phyloP scores from a whole-genome alignment of 2,888 invertebrate species.

The Zelleria hepariella region DNA sequence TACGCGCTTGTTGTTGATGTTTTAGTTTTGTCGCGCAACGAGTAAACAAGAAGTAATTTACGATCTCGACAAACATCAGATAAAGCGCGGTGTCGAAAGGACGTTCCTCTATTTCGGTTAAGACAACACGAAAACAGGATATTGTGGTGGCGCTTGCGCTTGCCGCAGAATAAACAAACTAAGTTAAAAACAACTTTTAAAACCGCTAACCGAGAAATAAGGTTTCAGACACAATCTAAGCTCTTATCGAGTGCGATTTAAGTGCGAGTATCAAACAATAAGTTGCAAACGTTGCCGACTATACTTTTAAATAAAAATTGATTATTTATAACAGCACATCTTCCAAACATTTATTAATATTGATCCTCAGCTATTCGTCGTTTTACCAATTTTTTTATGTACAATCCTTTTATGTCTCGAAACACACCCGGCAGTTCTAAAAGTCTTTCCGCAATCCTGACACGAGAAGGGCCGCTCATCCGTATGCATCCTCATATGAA shows the following conservation, averaged over 20 bases:
- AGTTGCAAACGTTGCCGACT: no score
- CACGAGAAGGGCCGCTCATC: slow-evolving; percentile 61
- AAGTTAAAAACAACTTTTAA: not conserved
- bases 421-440: slow-evolving; percentile 63
- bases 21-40: not conserved
- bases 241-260: no score
- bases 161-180: not conserved
- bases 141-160: not conserved
- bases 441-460: slow-evolving; percentile 59
- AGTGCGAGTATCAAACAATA: no score
- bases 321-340: slow-evolving; percentile 29
- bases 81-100: slow-evolving; percentile 21
- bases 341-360: not conserved
- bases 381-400: slow-evolving; percentile 37
- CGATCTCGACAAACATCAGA: slow-evolving; percentile 1
- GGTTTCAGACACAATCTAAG: no score
- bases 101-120: slow-evolving; percentile 51
- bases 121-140: slow-evolving; percentile 28
- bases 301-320: slow-evolving; percentile 17
- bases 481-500: slow-evolving; percentile 63
- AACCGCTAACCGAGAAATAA: no score
- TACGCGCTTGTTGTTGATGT: not conserved
- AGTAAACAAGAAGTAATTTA: not conserved
- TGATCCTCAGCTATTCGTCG: slow-evolving; percentile 5
- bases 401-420: slow-evolving; percentile 59